Evolutionary conservation across 2,113 vertebrate genomes (phyloP).

Genomic region (Larimichthys polyactis): DNA sequence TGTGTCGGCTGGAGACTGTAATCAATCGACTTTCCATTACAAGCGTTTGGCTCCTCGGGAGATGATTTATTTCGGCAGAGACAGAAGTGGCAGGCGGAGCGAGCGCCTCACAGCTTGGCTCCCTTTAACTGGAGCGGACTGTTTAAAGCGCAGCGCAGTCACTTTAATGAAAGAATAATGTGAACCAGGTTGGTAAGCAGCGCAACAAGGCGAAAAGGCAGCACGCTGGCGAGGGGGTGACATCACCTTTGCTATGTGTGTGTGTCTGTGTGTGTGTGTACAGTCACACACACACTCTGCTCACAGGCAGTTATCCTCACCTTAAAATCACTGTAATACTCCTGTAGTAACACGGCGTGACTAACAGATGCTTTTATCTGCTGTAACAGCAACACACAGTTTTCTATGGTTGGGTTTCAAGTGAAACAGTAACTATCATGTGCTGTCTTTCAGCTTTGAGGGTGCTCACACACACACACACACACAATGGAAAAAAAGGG

Average conservation of each 20-base stretch:
- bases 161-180: constrained; percentile 81
- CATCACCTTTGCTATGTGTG: constrained; percentile 1
- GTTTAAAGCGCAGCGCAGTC: constrained; percentile 67
- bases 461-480: neutral
- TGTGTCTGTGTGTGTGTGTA: neutral
- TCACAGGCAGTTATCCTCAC: constrained; percentile 1
- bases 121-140: constrained; percentile 50
- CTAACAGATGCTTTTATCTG: constrained; percentile 47
- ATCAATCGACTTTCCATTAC: constrained; percentile 80
- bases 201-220: constrained; percentile 15
- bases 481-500: too few species aligned
- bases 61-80: constrained; percentile 73
- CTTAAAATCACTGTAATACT: constrained; percentile 20
- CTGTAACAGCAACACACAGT: constrained; percentile 15
- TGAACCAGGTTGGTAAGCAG: constrained; percentile 71
- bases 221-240: constrained; percentile 22
- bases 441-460: neutral
- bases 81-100: constrained; percentile 55
- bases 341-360: constrained; percentile 42
- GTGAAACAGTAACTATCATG: constrained; percentile 10
- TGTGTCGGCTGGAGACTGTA: constrained; percentile 63
- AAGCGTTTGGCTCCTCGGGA: constrained; percentile 39
- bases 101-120: constrained; percentile 59
- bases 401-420: constrained; percentile 27
- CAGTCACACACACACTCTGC: neutral